Evolutionary conservation across 2,888 invertebrate species (phyloP), one percentile per base, ranked within the genome.

Genomic region (Cataglyphis albicans): DNA sequence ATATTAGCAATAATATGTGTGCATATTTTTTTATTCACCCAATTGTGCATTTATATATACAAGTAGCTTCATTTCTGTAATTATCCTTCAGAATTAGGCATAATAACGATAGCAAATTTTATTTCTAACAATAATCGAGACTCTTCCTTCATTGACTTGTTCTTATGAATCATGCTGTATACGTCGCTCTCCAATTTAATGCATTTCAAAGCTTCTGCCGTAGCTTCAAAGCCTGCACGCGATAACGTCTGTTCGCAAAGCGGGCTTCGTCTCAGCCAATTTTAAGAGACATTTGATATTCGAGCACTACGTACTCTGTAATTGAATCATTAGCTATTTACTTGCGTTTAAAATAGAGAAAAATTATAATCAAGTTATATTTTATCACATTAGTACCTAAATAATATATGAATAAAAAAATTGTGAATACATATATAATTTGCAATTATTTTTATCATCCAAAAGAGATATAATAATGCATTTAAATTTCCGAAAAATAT

Each of bases 151-250:
- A 15, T 25, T 18, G 12, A 25, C 38, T 65, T 52, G 65, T 55
- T 76, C 52, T 64, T 25, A 9, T 76, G 63, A 48, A 76, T 67
- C 67, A 38, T 18, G n/a, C 63, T 80, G 15, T 63, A 59, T 29
- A 25, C 44, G 41, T 9, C 68, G 10, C 21, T 57, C 65, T 32
- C 12, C 44, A 63, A 38, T 84, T 88, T 88, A 87, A 88, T 88
- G 87, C 87, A 84, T 85, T 85, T 88, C 82, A 82, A 87, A 84
- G 82, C 65, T 63, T 61, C 3, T 67, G 57, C 15, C 55, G 21
- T 15, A 52, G 44, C 9, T 29, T 63, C 61, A 84, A 75, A 75
- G 85, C n/a, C 10, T 44, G 35, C 38, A 59, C 59, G 57, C n/a
- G 29, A 63, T 57, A 68, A 64, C 29, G 57, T 83, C 55, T 86